Base-by-base conservation (phyloP, 2,113 vertebrate genomes). In the Myodes glareolus region DNA sequence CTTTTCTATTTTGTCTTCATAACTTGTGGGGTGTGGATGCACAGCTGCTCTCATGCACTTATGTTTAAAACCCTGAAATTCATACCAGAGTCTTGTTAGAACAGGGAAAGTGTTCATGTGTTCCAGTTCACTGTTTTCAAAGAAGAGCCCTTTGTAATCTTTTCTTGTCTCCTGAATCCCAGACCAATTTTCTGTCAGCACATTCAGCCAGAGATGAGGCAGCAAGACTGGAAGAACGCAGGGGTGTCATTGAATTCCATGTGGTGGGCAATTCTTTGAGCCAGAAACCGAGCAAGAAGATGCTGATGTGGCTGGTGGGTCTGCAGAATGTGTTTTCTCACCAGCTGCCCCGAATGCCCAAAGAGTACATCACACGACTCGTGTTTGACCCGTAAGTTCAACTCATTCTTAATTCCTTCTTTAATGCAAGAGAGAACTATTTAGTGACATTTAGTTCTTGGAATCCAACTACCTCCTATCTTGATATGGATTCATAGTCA, bases 241-340 rank as follows among this genome's bases (percentile, higher is more conserved):
- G 99, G 33, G 99, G 99, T 0, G 99, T 99, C 91, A 99, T 99
- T 4, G 99, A 99, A 90, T 99, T 99, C 98, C 99, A 99, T 0
- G 99, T 99, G 47, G 99, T 99, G 0, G 99, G 99, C 73, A 99
- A 99, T 97, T 99, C 99, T 21, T 97, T 99, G 90, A 99, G 99
- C 98, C 99, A 99, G 97, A 99, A 99, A 94, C 99, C 99, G 96
- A 99, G 99, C 96, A 99, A 99, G 98, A 99, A 99, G 98, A 99
- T 99, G 97, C 98, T 99, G 98, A 99, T 99, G 99, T 99, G 99
- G 99, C 99, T 99, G 39, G 99, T 99, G 6, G 99, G 99, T 84
- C 98, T 99, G 55, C 99, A 99, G 98, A 99, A 99, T 0, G 99
- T 99, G 8, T 99, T 99, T 98, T 99, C 99, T 47, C 99, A 99